Evolutionary conservation across 2,113 vertebrate genomes (phyloP).

Genomic region (Diadophis punctatus): DNA sequence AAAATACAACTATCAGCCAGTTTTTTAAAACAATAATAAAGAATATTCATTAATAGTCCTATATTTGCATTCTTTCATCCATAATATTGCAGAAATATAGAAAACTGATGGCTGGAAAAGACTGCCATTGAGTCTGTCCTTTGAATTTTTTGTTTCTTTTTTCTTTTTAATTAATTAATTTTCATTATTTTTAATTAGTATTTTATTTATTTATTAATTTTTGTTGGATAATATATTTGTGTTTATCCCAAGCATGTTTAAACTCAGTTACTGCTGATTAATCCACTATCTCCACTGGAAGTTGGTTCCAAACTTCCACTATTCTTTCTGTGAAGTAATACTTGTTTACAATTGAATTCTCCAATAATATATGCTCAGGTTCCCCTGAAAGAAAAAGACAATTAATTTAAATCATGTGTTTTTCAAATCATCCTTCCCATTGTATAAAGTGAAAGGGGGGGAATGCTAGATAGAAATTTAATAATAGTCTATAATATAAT

Average conservation of each 20-base stretch:
- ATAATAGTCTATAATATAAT: too few relatives aligned
- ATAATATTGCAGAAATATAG: background rate
- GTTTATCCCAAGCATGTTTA: background rate
- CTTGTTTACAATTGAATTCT: background rate
- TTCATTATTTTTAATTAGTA: background rate
- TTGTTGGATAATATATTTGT: background rate
- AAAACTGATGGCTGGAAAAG: background rate
- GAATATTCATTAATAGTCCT: background rate
- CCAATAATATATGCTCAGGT: background rate
- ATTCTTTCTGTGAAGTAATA: too few relatives aligned
- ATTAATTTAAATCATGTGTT: background rate
- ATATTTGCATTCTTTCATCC: background rate
- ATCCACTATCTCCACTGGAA: background rate
- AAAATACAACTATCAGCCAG: background rate
- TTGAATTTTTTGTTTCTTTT: background rate
- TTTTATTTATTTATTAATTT: background rate
- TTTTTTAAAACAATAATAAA: background rate
- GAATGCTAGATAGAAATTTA: too few relatives aligned
- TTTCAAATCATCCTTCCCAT: background rate
- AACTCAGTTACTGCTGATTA: background rate
- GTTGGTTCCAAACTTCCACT: too few relatives aligned
- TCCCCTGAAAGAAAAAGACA: background rate
- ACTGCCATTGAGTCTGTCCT: background rate
- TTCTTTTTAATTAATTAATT: background rate
- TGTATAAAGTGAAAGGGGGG: background rate